These are phyloP conservation scores for Paelopatides confundens DNA, from an alignment of 53 echinoderm and acorn worm species.

Conservation along the genomic window DNA sequence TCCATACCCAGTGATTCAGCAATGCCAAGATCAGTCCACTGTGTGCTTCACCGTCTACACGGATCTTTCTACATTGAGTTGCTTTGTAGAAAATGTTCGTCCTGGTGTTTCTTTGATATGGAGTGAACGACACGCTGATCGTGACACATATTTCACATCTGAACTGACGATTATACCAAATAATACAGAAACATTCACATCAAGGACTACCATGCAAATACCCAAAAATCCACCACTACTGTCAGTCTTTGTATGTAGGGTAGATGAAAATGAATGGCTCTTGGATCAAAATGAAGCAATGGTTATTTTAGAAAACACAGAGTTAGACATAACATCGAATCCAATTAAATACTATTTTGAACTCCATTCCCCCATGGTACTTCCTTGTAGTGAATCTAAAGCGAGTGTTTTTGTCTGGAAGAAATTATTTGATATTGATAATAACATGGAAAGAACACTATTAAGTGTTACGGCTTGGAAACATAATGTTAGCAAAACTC, in stretches of 20 bases:
- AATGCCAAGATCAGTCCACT: too few species aligned
- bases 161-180: background rate
- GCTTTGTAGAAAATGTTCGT: background rate
- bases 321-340: background rate
- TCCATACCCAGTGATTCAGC: too few species aligned
- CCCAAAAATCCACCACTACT: background rate
- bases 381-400: background rate
- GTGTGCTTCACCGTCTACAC: background rate
- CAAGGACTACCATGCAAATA: background rate
- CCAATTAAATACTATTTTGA: background rate
- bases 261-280: background rate
- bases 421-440: background rate
- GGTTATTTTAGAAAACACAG: background rate
- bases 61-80: background rate
- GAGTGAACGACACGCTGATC: background rate
- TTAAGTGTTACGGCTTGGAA: background rate
- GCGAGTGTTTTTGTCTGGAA: background rate
- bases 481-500: background rate
- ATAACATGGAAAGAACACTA: background rate
- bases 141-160: background rate
- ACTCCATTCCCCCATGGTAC: background rate
- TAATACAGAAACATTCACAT: background rate
- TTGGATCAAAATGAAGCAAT: background rate
- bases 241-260: background rate
- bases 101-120: background rate